These are phyloP conservation scores for Magallana nippona DNA, from an alignment of 2,888 invertebrate genomes.

Conservation along the genomic window DNA sequence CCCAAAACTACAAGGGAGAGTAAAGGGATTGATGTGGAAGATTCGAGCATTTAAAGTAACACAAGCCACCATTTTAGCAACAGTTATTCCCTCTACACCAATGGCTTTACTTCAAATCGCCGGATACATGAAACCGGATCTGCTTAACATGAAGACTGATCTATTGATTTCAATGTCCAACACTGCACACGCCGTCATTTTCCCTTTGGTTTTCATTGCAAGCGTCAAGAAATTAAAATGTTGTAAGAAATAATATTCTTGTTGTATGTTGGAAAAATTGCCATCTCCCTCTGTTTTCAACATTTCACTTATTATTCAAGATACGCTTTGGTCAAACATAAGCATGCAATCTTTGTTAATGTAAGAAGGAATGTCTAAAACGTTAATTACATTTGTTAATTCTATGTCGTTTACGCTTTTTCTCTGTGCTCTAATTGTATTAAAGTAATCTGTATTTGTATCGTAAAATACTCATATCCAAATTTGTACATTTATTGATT, in stretches of 20 bases:
- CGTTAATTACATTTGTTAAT: too few species aligned
- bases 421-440: too few species aligned
- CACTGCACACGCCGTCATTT: not conserved
- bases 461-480: too few species aligned
- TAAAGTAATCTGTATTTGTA: too few species aligned
- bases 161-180: not conserved
- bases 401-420: too few species aligned
- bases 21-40: not conserved
- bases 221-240: not conserved
- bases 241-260: too few species aligned
- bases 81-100: not conserved
- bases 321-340: too few species aligned
- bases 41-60: not conserved
- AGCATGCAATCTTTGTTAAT: too few species aligned
- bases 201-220: not conserved
- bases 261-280: not conserved
- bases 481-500: too few species aligned
- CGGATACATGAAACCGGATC: not conserved
- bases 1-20: not conserved
- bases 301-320: too few species aligned
- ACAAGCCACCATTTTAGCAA: not conserved
- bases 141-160: not conserved
- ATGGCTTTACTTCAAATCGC: not conserved
- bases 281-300: too few species aligned
- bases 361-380: too few species aligned